Conservation (phyloP, 1,140 invertebrate species). For the Heliconius himera region DNA sequence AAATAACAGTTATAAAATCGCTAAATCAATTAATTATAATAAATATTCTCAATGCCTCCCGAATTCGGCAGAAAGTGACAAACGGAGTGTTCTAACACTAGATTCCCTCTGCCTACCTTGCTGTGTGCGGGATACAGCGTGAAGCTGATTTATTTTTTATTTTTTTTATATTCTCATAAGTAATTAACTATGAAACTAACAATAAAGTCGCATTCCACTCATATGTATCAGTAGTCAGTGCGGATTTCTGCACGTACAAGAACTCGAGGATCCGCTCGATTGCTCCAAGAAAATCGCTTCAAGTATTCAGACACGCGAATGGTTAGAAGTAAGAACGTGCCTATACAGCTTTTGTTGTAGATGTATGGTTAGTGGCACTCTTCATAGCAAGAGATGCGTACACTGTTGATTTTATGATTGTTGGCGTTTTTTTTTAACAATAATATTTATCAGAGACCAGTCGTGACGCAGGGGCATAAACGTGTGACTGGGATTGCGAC, state of each 20-base stretch:
- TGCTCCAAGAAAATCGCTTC: constrained; percentile 24
- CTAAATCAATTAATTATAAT: no score
- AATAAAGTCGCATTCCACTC: background rate
- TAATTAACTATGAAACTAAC: background rate
- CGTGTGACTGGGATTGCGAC: no score
- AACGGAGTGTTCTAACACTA: no score
- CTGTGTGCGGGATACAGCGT: background rate
- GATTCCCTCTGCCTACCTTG: background rate
- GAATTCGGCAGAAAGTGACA: no score
- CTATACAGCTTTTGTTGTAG: background rate
- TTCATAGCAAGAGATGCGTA: background rate
- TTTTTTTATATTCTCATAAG: no score
- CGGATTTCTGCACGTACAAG: constrained; percentile 20
- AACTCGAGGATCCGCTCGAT: constrained; percentile 21
- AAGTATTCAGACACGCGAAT: constrained; percentile 23
- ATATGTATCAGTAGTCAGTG: background rate
- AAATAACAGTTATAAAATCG: no score
- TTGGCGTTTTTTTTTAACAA: background rate
- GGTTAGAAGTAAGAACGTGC: constrained; percentile 14
- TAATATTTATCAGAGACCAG: no score
- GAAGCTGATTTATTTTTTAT: background rate
- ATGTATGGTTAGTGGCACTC: background rate
- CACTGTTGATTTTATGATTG: background rate
- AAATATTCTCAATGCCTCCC: no score
- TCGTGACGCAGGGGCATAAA: no score